phyloP scores from a whole-genome alignment of 2,113 vertebrate genomes.

The Sturnira hondurensis region DNA sequence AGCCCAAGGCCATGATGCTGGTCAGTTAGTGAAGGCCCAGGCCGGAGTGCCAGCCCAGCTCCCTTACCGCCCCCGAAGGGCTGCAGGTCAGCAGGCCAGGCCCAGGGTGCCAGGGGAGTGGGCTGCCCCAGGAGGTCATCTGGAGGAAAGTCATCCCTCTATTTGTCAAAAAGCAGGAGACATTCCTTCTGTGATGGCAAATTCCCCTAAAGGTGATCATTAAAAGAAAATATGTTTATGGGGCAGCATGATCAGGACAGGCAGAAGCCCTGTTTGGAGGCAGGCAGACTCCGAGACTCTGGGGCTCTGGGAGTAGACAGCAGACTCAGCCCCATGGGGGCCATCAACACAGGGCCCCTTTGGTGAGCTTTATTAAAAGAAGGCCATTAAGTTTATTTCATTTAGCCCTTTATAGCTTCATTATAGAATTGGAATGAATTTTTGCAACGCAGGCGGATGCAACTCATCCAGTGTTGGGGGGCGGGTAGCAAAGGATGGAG shows the following conservation, averaged over 20 bases:
- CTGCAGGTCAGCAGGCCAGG: too few relatives aligned
- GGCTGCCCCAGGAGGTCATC: not conserved
- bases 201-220: slow-evolving; percentile 43
- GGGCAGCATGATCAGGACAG: slow-evolving; percentile 25
- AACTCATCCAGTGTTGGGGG: not conserved
- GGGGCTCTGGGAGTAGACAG: slow-evolving; percentile 11
- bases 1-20: not conserved
- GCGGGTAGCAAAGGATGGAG: not conserved
- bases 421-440: slow-evolving; percentile 60
- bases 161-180: not conserved
- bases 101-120: not conserved
- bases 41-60: not conserved
- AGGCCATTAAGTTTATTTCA: slow-evolving; percentile 56
- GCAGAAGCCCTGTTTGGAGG: not conserved
- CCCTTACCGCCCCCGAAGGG: not conserved
- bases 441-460: not conserved
- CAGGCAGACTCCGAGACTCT: not conserved
- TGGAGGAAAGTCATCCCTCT: not conserved
- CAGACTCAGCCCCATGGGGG: not conserved
- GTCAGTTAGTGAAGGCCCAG: not conserved
- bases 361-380: slow-evolving; percentile 69
- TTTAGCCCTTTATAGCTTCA: slow-evolving; percentile 54
- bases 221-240: slow-evolving; percentile 55
- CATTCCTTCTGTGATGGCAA: not conserved
- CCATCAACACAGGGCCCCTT: slow-evolving; percentile 46